Evolutionary conservation across 2,797 vertebrate genomes (phyloP).

Genomic region (Macropus fuliginosus): DNA sequence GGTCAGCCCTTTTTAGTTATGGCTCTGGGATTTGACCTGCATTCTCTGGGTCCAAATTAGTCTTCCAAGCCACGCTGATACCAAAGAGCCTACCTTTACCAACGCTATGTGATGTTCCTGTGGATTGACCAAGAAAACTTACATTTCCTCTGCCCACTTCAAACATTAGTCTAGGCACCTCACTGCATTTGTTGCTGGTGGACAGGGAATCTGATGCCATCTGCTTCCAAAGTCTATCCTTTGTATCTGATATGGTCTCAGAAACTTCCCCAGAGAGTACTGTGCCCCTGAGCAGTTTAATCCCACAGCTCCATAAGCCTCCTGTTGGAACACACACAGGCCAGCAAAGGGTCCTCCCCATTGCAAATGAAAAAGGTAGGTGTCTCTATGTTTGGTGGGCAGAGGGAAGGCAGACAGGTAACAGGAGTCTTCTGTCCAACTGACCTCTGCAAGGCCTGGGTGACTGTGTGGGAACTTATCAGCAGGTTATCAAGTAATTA

Average conservation of each 20-base stretch:
- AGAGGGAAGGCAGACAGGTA: not conserved
- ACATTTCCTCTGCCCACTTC: not conserved
- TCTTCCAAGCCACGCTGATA: not conserved
- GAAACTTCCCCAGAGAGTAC: not conserved
- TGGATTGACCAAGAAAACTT: not conserved
- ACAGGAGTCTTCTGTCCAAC: not conserved
- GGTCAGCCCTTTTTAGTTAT: not conserved
- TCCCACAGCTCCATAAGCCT: not conserved
- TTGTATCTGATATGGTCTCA: not conserved
- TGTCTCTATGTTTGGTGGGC: not conserved
- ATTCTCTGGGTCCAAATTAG: not conserved
- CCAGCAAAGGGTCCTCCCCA: not conserved
- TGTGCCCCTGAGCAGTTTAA: not conserved
- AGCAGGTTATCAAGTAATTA: not conserved
- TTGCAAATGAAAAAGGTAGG: not conserved
- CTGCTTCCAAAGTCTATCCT: not conserved
- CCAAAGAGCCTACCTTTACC: not conserved
- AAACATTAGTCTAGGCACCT: not conserved
- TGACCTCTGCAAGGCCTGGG: not conserved
- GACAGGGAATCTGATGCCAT: not conserved
- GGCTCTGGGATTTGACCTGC: not conserved
- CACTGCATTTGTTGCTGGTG: not conserved
- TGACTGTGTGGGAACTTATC: not conserved
- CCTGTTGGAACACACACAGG: not conserved
- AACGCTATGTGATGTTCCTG: not conserved